Base-by-base conservation (phyloP, 2,888 invertebrate genomes). In the Hemicrepidius hirtus region DNA sequence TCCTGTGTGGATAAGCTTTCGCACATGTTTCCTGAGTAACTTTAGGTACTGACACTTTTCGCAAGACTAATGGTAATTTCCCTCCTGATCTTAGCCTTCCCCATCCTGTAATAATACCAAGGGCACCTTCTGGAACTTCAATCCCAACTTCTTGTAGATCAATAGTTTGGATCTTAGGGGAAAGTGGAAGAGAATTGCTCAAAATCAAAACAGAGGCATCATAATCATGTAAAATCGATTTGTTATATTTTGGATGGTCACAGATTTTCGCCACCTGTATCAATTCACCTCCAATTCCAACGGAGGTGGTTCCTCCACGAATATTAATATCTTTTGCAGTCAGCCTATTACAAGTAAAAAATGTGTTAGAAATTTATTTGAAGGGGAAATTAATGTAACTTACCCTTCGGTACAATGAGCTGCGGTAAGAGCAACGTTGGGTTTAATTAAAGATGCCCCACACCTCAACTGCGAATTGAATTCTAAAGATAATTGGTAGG, bases 391-490 rank as follows among this genome's bases (percentile, higher is more conserved):
- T 28, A n/a, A n/a, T n/a, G n/a, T n/a, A n/a, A n/a, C n/a, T n/a
- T n/a, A n/a, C n/a, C n/a, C n/a, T n/a, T n/a, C n/a, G n/a, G n/a
- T n/a, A n/a, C n/a, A n/a, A n/a, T n/a, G 67, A 46, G 67, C 67
- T 3, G 67, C 67, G 6, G 67, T 67, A 0, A 67, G 7, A 28
- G 21, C 32, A 44, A 59, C 32, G 46, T 67, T 59, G n/a, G 57
- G 55, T 13, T 21, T 13, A 28, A 66, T 40, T 9, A 66, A 12
- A 10, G 55, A 50, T 0, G 32, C 53, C 1, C 67, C 67, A 37
- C 67, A 67, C 1, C 18, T 9, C 21, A 40, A 46, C 12, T 10
- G 7, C 9, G 18, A 10, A 3, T 46, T 20, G 10, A 13, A 7
- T 21, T 67, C 32, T 13, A 67, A 21, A 0, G 67, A 41, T 3